These are phyloP conservation scores for Scolopax mira DNA, from an alignment of 2,113 vertebrate species.

Conservation along the genomic window DNA sequence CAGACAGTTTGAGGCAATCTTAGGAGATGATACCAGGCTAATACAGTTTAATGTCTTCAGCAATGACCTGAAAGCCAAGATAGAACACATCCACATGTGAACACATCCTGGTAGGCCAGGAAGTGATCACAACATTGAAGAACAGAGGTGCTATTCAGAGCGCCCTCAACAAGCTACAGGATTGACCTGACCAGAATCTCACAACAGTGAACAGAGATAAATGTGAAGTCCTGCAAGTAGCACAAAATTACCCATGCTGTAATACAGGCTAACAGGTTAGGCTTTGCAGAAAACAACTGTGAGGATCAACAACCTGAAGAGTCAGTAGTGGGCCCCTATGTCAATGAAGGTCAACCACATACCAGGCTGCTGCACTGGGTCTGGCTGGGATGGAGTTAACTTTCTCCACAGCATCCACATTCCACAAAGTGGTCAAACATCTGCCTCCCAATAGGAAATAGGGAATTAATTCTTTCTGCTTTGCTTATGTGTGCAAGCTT, in stretches of 20 bases:
- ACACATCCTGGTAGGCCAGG: background rate
- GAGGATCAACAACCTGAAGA: background rate
- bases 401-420: background rate
- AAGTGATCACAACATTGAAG: background rate
- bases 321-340: background rate
- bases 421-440: background rate
- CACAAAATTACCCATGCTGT: background rate
- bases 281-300: background rate
- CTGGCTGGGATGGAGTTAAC: background rate
- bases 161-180: background rate
- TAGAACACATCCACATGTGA: background rate
- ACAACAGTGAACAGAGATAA: background rate
- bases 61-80: background rate
- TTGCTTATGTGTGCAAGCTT: background rate
- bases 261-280: background rate
- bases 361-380: background rate
- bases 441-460: background rate
- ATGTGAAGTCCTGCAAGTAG: background rate
- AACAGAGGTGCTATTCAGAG: background rate
- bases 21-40: background rate
- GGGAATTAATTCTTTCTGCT: background rate
- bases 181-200: background rate
- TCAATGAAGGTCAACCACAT: background rate
- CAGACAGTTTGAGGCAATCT: background rate
- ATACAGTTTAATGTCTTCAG: background rate